phyloP scores from a whole-genome alignment of 2,888 invertebrate species.

The Agrilus mali region DNA sequence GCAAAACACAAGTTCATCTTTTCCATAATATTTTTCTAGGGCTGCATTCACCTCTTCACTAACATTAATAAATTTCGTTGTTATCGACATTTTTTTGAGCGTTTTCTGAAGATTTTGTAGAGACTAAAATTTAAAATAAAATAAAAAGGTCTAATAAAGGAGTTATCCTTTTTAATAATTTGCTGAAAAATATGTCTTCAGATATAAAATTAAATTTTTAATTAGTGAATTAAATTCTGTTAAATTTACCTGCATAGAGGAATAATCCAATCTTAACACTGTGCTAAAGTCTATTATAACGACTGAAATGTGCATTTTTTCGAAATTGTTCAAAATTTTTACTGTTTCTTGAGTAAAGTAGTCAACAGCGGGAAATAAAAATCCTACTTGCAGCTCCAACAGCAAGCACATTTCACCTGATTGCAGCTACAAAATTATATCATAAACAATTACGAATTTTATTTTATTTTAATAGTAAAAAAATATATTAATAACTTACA shows the following conservation, averaged over 20 bases:
- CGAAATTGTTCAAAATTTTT: constrained; percentile 30
- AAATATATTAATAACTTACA: constrained; percentile 15
- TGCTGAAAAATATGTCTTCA: neutral
- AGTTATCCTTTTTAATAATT: too few species aligned
- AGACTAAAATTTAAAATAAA: too few species aligned
- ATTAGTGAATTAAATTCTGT: neutral
- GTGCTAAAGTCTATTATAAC: constrained; percentile 11
- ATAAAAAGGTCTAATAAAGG: too few species aligned
- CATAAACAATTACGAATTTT: neutral
- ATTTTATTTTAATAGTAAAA: neutral
- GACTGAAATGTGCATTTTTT: constrained; percentile 3
- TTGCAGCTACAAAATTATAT: constrained; percentile 27
- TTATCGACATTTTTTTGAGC: too few species aligned
- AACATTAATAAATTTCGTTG: too few species aligned
- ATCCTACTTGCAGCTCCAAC: constrained; percentile 50
- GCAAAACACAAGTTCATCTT: too few species aligned
- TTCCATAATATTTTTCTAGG: too few species aligned
- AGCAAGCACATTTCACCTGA: constrained; percentile 40
- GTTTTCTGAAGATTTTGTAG: too few species aligned
- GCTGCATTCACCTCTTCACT: too few species aligned
- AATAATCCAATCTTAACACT: constrained; percentile 11
- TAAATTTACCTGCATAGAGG: constrained; percentile 10
- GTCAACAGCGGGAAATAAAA: constrained; percentile 61
- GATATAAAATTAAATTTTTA: neutral
- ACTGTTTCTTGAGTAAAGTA: constrained; percentile 44